These are phyloP conservation scores for Noctua janthe DNA, from an alignment of 2,888 invertebrate genomes.

Conservation along the genomic window DNA sequence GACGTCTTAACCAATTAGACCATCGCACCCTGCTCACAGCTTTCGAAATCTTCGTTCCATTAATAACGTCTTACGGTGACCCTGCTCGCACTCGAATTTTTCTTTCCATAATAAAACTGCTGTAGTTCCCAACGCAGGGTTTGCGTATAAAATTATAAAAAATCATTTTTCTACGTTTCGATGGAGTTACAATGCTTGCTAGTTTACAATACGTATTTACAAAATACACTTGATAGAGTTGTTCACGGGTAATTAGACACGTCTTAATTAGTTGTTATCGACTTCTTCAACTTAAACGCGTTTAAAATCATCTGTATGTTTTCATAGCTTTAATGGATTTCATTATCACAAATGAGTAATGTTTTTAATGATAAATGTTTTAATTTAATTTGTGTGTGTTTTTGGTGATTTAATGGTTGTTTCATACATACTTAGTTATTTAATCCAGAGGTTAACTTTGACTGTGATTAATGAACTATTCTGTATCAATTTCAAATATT, in stretches of 20 bases:
- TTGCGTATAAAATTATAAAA: too few species aligned
- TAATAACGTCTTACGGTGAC: too few species aligned
- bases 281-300: slow-evolving; percentile 26
- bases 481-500: slow-evolving; percentile 24
- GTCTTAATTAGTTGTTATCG: slow-evolving; percentile 50
- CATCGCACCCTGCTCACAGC: too few species aligned
- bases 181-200: not conserved
- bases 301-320: slow-evolving; percentile 38
- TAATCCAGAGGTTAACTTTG: slow-evolving; percentile 1
- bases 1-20: too few species aligned
- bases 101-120: too few species aligned
- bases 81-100: too few species aligned
- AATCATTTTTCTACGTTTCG: not conserved
- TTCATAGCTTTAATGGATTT: slow-evolving; percentile 18
- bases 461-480: slow-evolving; percentile 42
- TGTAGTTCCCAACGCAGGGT: too few species aligned
- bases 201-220: slow-evolving; percentile 39
- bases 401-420: not conserved
- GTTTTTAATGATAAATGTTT: not conserved
- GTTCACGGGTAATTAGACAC: slow-evolving; percentile 53
- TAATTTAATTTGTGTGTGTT: not conserved
- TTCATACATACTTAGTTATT: slow-evolving; percentile 3
- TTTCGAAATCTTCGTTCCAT: too few species aligned
- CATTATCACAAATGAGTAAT: slow-evolving; percentile 37
- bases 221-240: slow-evolving; percentile 33